Percentiles rank a stretch among this genome's conserved stretches.
phyloP scores from a whole-genome alignment of 2,797 vertebrate genomes.

The Acrocephalus scirpaceus region DNA sequence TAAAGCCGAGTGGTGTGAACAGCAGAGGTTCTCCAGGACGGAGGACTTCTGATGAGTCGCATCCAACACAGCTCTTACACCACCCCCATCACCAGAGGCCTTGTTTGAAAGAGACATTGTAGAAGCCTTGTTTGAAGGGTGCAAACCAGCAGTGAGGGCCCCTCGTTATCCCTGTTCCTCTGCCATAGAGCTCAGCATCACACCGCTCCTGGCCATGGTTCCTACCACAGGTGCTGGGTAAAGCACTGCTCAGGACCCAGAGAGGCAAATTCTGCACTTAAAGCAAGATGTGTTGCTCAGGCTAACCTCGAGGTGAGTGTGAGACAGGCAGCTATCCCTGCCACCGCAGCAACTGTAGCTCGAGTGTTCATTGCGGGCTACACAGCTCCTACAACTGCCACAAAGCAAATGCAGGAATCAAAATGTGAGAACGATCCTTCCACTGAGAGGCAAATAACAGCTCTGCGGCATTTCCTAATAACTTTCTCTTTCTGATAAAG shows the following conservation, averaged over 20 bases:
- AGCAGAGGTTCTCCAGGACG: accelerated
- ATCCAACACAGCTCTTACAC: neutral
- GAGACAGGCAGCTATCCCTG: neutral
- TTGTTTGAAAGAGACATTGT: neutral
- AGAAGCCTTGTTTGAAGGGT: neutral
- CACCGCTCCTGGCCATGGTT: neutral
- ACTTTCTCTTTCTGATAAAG: neutral
- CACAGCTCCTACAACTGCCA: neutral
- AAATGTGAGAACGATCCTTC: accelerated
- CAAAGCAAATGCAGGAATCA: neutral
- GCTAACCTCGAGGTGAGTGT: accelerated
- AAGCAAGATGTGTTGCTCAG: neutral
- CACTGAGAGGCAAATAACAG: neutral
- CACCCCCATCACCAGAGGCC: accelerated
- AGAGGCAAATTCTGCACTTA: neutral
- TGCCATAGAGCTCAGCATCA: neutral
- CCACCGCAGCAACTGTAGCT: neutral
- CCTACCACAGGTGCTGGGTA: neutral
- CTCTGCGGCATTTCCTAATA: neutral
- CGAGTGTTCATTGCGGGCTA: accelerated
- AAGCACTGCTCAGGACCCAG: neutral
- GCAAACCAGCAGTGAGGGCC: neutral
- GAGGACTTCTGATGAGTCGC: neutral
- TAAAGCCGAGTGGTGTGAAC: neutral
- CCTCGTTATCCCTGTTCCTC: accelerated